Percentiles rank a stretch among this genome's conserved stretches.
Evolutionary conservation across 2,888 invertebrate genomes (phyloP).

Genomic region (Tipula unca): DNA sequence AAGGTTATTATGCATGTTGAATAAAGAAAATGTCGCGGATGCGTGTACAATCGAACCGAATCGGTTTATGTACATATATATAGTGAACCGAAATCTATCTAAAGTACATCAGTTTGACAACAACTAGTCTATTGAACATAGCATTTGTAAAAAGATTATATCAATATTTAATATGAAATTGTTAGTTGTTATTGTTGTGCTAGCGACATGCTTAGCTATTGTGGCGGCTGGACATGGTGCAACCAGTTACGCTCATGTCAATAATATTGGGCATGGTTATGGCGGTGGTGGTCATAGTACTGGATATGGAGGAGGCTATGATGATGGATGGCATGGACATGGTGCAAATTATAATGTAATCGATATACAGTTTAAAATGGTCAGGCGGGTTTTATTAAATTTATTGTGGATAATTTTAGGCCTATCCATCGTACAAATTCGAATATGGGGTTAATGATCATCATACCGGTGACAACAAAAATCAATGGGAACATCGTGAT

Average conservation of each 20-base stretch:
- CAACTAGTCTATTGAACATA: background rate
- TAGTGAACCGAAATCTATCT: background rate
- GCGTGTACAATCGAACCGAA: background rate
- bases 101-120: background rate
- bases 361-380: background rate
- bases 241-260: background rate
- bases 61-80: background rate
- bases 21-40: background rate
- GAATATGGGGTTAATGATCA: conserved; percentile 45
- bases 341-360: conserved; percentile 9
- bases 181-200: background rate
- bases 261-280: background rate
- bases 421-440: conserved; percentile 42
- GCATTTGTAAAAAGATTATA: no score
- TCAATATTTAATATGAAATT: background rate
- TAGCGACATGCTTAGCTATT: background rate
- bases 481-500: conserved; percentile 45
- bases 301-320: background rate
- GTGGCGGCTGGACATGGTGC: background rate
- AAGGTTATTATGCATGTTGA: background rate
- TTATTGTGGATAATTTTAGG: background rate
- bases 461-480: conserved; percentile 44
- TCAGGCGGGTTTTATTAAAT: background rate
- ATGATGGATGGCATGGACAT: background rate
- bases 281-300: background rate